These are phyloP conservation scores for Amphiduros pacificus DNA, from an alignment of 2,888 invertebrate genomes.

Conservation along the genomic window DNA sequence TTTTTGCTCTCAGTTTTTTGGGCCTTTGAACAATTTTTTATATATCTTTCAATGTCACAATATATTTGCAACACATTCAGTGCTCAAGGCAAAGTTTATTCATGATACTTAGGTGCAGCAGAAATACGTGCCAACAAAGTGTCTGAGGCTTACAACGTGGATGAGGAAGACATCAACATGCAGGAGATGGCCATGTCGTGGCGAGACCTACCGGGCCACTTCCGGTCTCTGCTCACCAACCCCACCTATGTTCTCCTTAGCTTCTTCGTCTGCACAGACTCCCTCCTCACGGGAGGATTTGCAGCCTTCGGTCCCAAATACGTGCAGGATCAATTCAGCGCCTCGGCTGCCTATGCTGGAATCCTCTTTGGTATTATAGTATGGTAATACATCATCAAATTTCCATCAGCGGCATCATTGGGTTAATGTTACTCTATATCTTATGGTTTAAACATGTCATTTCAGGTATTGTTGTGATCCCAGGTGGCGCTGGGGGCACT, in stretches of 20 bases:
- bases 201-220: background rate
- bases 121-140: slow-evolving; percentile 13
- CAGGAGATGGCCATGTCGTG: background rate
- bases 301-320: slow-evolving; percentile 28
- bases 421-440: background rate
- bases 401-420: background rate
- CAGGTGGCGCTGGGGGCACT: slow-evolving; percentile 15
- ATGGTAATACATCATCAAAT: background rate
- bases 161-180: background rate
- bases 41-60: too few relatives aligned
- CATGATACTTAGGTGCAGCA: slow-evolving; percentile 17
- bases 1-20: too few relatives aligned
- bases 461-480: slow-evolving; percentile 16
- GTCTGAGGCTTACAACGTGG: slow-evolving; percentile 10
- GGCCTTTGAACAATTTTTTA: too few relatives aligned
- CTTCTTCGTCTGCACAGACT: slow-evolving; percentile 17
- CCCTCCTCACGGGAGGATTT: slow-evolving; percentile 20
- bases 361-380: slow-evolving; percentile 21
- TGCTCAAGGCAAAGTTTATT: too few relatives aligned
- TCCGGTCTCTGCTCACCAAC: slow-evolving; percentile 22
- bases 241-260: slow-evolving; percentile 25
- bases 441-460: background rate
- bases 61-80: too few relatives aligned
- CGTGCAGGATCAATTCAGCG: slow-evolving; percentile 23
- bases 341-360: slow-evolving; percentile 20